Evolutionary conservation across 2,797 vertebrate species (phyloP), one percentile per base, ranked within the genome.

Genomic region (Borostomias antarcticus): DNA sequence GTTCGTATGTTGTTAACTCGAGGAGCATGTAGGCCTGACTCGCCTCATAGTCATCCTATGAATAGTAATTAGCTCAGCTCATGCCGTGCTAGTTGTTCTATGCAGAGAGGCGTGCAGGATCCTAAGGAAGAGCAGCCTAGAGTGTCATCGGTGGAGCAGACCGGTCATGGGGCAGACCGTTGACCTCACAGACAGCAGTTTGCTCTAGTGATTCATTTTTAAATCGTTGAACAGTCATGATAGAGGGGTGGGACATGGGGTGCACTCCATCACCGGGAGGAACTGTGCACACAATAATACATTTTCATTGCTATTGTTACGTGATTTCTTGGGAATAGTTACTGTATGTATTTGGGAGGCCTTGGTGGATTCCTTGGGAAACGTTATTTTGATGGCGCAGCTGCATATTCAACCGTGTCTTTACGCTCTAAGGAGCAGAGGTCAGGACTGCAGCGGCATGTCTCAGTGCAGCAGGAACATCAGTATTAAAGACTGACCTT

Each of bases 171-270:
- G 61, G 68, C 26, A 73, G 43, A 68, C 64, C 19, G 19, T 25
- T 77, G 69, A 60, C 76, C 69, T 67, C 50, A 69, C n/a, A 25
- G 21, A 17, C 54, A 64, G 26, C 30, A 17, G 47, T 15, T 68
- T 37, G 8, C 50, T 53, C 57, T 59, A 48, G 28, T 75, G 7
- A 73, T 74, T 61, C 6, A 73, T 75, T 21, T 77, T 79, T 70
- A 62, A n/a, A 76, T 77, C 47, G 45, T 13, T 58, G 28, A 50
- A 62, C 57, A 48, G 43, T 43, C 68, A 62, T 72, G 45, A 26
- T 60, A 68, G 47, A 21, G 5, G 57, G 54, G 52, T 68, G 35
- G 25, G 30, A 23, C 25, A 64, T 48, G 47, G 58, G 53, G 26
- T 50, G 35, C 64, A 30, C 58, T 69, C 59, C 51, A 47, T 71